Conservation (phyloP, 2,113 vertebrate species). For the Calcarius ornatus region DNA sequence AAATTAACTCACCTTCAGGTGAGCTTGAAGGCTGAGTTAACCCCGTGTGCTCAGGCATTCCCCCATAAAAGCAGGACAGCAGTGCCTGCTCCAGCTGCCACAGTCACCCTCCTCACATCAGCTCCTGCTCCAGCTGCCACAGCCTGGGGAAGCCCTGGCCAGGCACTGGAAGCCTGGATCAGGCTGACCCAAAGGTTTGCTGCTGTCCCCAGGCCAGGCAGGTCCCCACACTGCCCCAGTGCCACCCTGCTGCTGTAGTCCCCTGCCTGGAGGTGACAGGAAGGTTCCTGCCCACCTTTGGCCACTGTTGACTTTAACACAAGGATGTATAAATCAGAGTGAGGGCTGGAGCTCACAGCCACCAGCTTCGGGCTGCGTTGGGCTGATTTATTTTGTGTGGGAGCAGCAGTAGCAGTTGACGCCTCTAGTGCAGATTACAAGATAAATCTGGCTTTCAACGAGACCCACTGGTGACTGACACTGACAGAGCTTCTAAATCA, state of each 20-base stretch:
- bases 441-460: conserved; percentile 57
- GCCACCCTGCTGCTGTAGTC: not conserved
- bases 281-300: not conserved
- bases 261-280: accelerated
- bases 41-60: accelerated
- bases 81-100: accelerated
- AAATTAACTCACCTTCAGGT: not conserved
- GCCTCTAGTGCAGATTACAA: conserved; percentile 44
- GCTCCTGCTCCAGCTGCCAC: not conserved
- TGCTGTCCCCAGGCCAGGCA: not conserved
- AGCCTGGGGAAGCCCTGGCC: accelerated
- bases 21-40: not conserved
- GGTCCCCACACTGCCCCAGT: not conserved
- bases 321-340: not conserved
- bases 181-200: not conserved
- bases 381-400: conserved; percentile 52
- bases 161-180: not conserved
- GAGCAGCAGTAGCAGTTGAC: conserved; percentile 33
- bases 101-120: not conserved
- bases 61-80: not conserved
- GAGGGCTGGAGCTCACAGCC: not conserved
- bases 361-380: not conserved
- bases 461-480: conserved; percentile 44
- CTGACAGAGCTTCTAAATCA: conserved; percentile 51
- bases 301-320: accelerated